phyloP scores from a whole-genome alignment of 2,113 vertebrate species.

The Syngnathus scovelli region DNA sequence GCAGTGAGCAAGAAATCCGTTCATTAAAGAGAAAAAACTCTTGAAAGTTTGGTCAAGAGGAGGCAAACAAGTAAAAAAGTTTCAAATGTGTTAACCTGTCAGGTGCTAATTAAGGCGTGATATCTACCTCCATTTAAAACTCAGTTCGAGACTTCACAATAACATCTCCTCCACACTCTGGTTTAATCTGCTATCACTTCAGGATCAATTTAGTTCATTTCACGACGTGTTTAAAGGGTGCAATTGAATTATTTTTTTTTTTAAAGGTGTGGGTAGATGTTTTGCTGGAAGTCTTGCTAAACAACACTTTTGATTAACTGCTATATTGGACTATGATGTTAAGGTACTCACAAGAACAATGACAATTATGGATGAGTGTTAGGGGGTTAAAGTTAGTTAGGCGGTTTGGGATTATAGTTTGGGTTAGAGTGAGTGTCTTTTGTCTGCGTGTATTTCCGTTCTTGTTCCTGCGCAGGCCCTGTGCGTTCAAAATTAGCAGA shows the following conservation, averaged over 20 bases:
- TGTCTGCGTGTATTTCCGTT: background rate
- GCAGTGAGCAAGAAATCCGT: background rate
- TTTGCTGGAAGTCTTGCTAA: conserved; percentile 55
- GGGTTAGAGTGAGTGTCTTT: too few relatives aligned
- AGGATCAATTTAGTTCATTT: conserved; percentile 13
- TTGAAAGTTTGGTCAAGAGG: conserved; percentile 35
- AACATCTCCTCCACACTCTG: conserved; percentile 35
- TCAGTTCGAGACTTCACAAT: conserved; percentile 39
- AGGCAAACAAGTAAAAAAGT: conserved; percentile 22
- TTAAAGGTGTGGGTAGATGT: conserved; percentile 47
- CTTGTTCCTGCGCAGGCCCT: conserved; percentile 42
- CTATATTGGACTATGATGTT: conserved; percentile 50
- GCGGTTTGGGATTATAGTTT: too few relatives aligned
- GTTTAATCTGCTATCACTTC: conserved; percentile 28
- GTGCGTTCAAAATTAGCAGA: conserved; percentile 61
- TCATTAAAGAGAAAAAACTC: conserved; percentile 4
- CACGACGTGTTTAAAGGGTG: background rate
- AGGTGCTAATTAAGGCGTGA: conserved; percentile 49
- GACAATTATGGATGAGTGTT: conserved; percentile 43
- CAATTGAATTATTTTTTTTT: conserved; percentile 12
- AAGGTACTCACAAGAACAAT: conserved; percentile 59
- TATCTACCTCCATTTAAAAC: conserved; percentile 60
- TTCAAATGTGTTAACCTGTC: conserved; percentile 52
- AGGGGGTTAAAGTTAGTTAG: too few relatives aligned
- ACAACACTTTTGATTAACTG: conserved; percentile 65